Evolutionary conservation across 2,113 vertebrate species (phyloP), one percentile per base, ranked within the genome.

Genomic region (Pantherophis guttatus): DNA sequence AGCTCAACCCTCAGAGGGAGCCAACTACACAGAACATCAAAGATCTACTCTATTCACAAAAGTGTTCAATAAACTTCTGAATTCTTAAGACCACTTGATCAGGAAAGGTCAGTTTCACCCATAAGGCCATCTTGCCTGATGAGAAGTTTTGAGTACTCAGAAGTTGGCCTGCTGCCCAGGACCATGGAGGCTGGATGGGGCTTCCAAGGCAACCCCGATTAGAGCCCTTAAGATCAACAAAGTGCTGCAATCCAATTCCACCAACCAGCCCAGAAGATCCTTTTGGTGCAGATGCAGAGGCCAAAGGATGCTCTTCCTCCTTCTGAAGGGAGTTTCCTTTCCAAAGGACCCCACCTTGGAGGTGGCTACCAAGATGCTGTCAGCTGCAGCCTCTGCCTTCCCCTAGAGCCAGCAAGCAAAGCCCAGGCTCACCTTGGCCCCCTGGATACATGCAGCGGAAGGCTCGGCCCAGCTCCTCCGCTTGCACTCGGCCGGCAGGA

Each of bases 371-470:
- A 29, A 58, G 13, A 13, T 3, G 2, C 2, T 26, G 44, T 15
- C 53, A 3, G 70, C 15, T 23, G 21, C 21, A 2, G 8, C 55
- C 55, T 57, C 29, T 33, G 48, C 9, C 5, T 8, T 29, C 29
- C 1, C 26, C n/a, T n/a, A 75, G 81, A 13, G 24, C 6, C 0
- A 0, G 33, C 50, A 0, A 3, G 0, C 39, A 2, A 29, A 0
- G 2, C 13, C 19, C 87, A 8, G 26, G 11, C 97, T 97, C 95
- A 99, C 99, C 99, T 98, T 99, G 99, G 75, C 99, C 99, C 94
- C 99, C 99, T 0, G 99, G 99, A 95, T 99, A 99, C 99, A 99
- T 99, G 94, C 99, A 99, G 95, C 99, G 98, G 93, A 99, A 99
- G 81, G 99, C 99, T 86, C 99, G 95, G 0, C 99, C 99, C 95